phyloP scores from a whole-genome alignment of 1,140 invertebrate genomes.

The Frieseomelitta varia region DNA sequence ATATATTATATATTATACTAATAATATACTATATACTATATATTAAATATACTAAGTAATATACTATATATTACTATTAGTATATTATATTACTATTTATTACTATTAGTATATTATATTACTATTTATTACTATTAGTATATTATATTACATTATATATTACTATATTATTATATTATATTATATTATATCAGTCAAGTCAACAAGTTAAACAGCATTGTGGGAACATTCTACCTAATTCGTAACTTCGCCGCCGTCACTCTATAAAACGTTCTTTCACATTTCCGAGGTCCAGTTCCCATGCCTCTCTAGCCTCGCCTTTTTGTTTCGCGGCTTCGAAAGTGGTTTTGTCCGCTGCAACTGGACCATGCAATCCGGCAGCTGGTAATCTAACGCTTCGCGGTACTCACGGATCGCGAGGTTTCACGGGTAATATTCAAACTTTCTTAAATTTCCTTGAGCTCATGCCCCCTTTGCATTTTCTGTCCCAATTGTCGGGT shows the following conservation, averaged over 20 bases:
- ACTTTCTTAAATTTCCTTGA: neutral
- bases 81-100: too few relatives aligned
- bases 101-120: too few relatives aligned
- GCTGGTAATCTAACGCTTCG: neutral
- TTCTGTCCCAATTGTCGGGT: neutral
- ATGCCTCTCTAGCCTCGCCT: neutral
- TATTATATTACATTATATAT: too few relatives aligned
- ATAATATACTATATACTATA: too few relatives aligned
- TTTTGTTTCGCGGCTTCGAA: neutral
- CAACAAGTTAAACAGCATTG: too few relatives aligned
- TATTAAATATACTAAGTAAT: too few relatives aligned
- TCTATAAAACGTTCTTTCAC: neutral
- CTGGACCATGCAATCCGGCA: conserved; percentile 8
- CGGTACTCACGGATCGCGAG: neutral
- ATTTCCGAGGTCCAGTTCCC: neutral
- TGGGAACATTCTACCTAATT: neutral
- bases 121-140: too few relatives aligned
- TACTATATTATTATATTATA: too few relatives aligned
- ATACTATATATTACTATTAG: too few relatives aligned
- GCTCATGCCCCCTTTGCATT: neutral
- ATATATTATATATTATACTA: too few relatives aligned
- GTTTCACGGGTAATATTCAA: neutral
- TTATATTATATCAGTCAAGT: too few relatives aligned
- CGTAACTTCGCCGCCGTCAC: neutral
- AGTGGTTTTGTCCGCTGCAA: conserved; percentile 4